Evolutionary conservation across 2,888 invertebrate genomes (phyloP).

Genomic region (Dryadula phaetusa): DNA sequence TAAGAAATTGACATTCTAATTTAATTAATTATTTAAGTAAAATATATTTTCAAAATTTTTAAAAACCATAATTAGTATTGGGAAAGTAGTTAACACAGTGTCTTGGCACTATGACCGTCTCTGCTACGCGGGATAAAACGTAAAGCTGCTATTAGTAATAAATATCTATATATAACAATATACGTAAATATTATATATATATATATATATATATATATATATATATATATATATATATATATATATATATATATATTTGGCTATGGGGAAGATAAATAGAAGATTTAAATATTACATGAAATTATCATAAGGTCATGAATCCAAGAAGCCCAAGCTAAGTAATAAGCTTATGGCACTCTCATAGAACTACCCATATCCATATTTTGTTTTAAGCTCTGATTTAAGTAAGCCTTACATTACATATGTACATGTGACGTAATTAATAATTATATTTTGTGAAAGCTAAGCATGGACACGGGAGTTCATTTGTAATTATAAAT

Average conservation of each 20-base stretch:
- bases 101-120: no score
- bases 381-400: background rate
- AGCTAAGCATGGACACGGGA: background rate
- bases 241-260: background rate
- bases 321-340: background rate
- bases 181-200: no score
- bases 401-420: background rate
- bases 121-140: no score
- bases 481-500: no score
- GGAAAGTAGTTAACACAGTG: no score
- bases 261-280: background rate
- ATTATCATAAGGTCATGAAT: background rate
- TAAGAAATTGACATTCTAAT: no score
- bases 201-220: background rate
- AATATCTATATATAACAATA: no score
- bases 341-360: background rate
- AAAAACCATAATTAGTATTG: no score
- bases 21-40: no score
- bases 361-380: background rate
- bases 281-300: background rate
- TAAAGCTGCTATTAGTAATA: no score
- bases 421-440: background rate
- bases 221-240: no score
- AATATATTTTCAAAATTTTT: no score
- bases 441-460: background rate